Conservation (phyloP, 2,888 invertebrate genomes). For the Drosophila lutescens region DNA sequence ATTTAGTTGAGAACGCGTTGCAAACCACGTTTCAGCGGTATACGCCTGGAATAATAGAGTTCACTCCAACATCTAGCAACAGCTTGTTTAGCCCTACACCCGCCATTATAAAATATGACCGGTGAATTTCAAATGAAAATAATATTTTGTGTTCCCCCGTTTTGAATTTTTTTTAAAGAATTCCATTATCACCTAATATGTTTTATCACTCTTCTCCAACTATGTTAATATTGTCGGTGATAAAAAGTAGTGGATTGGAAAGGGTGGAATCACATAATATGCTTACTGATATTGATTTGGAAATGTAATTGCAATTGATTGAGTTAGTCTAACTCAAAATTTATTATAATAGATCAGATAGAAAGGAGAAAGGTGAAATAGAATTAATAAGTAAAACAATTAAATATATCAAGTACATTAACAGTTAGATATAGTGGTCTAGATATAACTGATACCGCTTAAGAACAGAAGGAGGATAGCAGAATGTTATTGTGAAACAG, state of each 20-base stretch:
- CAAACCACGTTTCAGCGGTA: background rate
- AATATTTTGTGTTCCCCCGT: background rate
- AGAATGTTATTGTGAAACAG: constrained; percentile 18
- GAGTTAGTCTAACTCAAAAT: constrained; percentile 23
- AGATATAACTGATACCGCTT: constrained; percentile 43
- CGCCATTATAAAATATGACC: background rate
- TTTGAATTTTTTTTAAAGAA: background rate
- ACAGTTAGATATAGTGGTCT: constrained; percentile 62
- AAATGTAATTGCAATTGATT: constrained; percentile 35
- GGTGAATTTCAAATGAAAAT: constrained; percentile 12
- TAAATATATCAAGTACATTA: constrained; percentile 57
- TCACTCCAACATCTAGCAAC: background rate
- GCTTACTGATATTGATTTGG: constrained; percentile 22
- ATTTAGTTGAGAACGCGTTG: constrained; percentile 7
- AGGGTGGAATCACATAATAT: constrained; percentile 9
- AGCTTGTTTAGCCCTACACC: background rate
- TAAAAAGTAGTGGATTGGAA: constrained; percentile 8
- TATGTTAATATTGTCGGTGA: constrained; percentile 9
- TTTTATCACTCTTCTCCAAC: constrained; percentile 6
- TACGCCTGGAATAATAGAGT: background rate
- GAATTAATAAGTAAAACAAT: constrained; percentile 69
- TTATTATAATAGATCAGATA: constrained; percentile 55
- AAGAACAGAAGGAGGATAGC: constrained; percentile 23
- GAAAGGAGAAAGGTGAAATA: constrained; percentile 77
- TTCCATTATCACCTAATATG: constrained; percentile 11